A percentile compares a stretch with the other conserved stretches of the same genome.
Evolutionary conservation across 1,140 invertebrate species (phyloP).

Genomic region (Halyomorpha halys): DNA sequence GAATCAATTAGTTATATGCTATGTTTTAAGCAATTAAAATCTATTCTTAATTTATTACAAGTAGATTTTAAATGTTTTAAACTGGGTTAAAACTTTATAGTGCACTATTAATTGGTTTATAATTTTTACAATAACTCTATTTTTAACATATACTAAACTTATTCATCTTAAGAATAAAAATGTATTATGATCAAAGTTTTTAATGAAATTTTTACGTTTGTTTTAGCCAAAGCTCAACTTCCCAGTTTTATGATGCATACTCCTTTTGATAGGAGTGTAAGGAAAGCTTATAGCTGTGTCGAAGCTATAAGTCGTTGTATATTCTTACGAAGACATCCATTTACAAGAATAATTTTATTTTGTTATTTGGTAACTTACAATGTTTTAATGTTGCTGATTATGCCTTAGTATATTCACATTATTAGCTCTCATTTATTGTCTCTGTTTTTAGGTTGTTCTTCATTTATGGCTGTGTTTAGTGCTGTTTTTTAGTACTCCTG

Average conservation of each 20-base stretch:
- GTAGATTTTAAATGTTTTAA: too few species aligned
- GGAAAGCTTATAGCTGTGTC: neutral
- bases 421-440: too few species aligned
- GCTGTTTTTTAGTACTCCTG: too few species aligned
- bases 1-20: too few species aligned
- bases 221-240: slow-evolving; percentile 6
- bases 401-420: too few species aligned
- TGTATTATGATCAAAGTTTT: neutral
- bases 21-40: too few species aligned
- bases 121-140: neutral
- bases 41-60: too few species aligned
- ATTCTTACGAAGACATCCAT: slow-evolving; percentile 1
- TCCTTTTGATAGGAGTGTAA: neutral
- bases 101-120: too few species aligned
- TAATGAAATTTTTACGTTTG: neutral
- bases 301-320: neutral
- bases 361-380: neutral
- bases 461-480: too few species aligned
- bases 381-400: too few species aligned
- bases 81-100: too few species aligned
- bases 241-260: slow-evolving; percentile 5
- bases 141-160: neutral
- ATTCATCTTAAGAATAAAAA: neutral
- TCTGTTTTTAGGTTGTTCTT: too few species aligned
- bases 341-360: neutral